A percentile compares a stretch with the other conserved stretches of the same genome.
phyloP scores from a whole-genome alignment of 1,140 invertebrate genomes.

The Cecropterus lyciades region DNA sequence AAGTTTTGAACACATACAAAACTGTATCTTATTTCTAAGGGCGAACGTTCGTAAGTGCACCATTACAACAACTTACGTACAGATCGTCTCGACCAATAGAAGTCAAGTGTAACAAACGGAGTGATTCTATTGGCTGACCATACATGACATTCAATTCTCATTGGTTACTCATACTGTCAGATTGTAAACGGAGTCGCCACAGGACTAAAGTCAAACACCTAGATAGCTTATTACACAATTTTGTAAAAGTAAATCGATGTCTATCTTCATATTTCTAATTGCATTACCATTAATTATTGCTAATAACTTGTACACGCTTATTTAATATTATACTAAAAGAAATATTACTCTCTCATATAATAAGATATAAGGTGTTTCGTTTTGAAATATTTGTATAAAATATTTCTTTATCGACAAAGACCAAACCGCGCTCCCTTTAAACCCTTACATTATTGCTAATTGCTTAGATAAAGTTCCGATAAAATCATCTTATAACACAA shows the following conservation, averaged over 20 bases:
- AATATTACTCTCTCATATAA: constrained; percentile 1
- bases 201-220: constrained; percentile 1
- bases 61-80: constrained; percentile 21
- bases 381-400: constrained; percentile 3
- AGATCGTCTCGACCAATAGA: constrained; percentile 29
- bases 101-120: constrained; percentile 20
- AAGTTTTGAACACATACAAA: constrained; percentile 60
- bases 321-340: constrained; percentile 2
- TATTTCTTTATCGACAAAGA: not conserved
- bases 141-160: constrained; percentile 1
- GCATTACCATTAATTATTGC: constrained; percentile 5
- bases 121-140: constrained; percentile 14
- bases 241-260: constrained; percentile 1
- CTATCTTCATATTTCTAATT: constrained; percentile 5
- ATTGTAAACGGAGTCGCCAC: constrained; percentile 9
- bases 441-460: constrained; percentile 16
- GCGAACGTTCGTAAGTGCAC: constrained; percentile 32
- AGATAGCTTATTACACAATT: constrained; percentile 3
- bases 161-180: not conserved
- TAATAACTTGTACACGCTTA: constrained; percentile 7
- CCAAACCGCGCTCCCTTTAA: not conserved
- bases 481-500: constrained; percentile 6
- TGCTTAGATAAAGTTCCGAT: constrained; percentile 10
- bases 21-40: constrained; percentile 38
- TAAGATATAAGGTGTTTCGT: constrained; percentile 3